Base-by-base conservation (phyloP, 92 coral and sea anemone species). In the Heteractis magnifica region DNA sequence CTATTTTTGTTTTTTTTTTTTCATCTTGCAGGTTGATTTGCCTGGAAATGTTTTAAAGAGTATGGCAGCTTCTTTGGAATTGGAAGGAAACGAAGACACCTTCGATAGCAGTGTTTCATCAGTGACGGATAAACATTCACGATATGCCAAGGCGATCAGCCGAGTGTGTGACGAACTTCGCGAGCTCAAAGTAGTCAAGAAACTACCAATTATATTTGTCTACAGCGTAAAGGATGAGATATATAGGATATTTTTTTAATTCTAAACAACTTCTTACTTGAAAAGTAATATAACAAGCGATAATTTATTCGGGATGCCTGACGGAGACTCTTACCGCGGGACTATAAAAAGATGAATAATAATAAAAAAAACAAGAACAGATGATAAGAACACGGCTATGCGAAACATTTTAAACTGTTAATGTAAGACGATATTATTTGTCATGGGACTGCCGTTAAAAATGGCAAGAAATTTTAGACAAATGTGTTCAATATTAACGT, bases 161-260 rank as follows among this genome's bases (percentile, higher is more conserved):
- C 90, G 94, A 6, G 92, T 97, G 12, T 90, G 98, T 23, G 93
- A 97, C 59, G 91, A 90, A 10, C 86, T 97, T 14, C 85, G 92
- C 21, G 97, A 97, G 34, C 84, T 92, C 23, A 97, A 92, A 79
- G 88, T 87, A 13, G 71, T 85, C 12, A 87, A 92, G 68, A 92
- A 92, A 86, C 88, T 89, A 6, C 98, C 98, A 12, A 68, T 94
- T 16, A 83, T 97, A 26, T 92, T 97, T 80, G 92, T 94, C 65
- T 97, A 94, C 59, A 94, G 98, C 56, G 89, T 91, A 1, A 90
- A 87, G 53, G 99, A 96, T 75, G 99, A 96, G 53, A 78, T 89
- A 20, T 93, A 89, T 81, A 89, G 87, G 87, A 87, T 87, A 84
- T 93, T 93, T 88, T 91, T 89, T 82, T 93, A 82, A 87, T 41